phyloP scores from a whole-genome alignment of 1,140 invertebrate species.

The Heterodera schachtii region DNA sequence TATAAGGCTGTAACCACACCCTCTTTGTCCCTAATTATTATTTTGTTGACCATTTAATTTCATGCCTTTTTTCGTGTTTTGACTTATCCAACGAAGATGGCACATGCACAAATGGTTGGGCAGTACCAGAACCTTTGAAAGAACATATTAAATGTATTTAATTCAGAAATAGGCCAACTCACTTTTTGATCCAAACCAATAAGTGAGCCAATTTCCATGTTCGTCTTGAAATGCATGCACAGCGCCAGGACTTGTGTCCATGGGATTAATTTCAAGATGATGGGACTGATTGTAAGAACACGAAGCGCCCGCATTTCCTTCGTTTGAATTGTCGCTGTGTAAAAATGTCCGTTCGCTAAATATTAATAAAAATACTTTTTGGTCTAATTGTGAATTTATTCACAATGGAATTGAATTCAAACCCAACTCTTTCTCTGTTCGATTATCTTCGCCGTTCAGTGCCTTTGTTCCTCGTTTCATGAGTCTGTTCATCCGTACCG shows the following conservation, averaged over 20 bases:
- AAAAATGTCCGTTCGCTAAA: background rate
- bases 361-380: background rate
- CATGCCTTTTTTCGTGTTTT: slow-evolving; percentile 4
- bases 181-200: slow-evolving; percentile 82
- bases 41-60: background rate
- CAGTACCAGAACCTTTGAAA: slow-evolving; percentile 49
- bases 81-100: slow-evolving; percentile 53
- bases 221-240: slow-evolving; percentile 74
- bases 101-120: slow-evolving; percentile 57
- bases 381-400: too few relatives aligned
- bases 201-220: slow-evolving; percentile 75
- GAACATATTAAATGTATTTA: slow-evolving; percentile 25
- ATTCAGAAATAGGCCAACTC: slow-evolving; percentile 41
- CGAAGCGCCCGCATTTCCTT: background rate
- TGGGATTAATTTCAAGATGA: slow-evolving; percentile 80
- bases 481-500: slow-evolving; percentile 55
- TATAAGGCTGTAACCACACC: background rate
- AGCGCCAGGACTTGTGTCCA: slow-evolving; percentile 83
- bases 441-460: background rate
- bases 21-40: background rate
- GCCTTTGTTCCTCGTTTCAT: background rate
- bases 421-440: slow-evolving; percentile 10
- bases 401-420: background rate
- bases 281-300: slow-evolving; percentile 62
- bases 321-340: background rate